These are phyloP conservation scores for Sebastes ruberrimus DNA, from an alignment of 2,797 vertebrate genomes.

Conservation along the genomic window DNA sequence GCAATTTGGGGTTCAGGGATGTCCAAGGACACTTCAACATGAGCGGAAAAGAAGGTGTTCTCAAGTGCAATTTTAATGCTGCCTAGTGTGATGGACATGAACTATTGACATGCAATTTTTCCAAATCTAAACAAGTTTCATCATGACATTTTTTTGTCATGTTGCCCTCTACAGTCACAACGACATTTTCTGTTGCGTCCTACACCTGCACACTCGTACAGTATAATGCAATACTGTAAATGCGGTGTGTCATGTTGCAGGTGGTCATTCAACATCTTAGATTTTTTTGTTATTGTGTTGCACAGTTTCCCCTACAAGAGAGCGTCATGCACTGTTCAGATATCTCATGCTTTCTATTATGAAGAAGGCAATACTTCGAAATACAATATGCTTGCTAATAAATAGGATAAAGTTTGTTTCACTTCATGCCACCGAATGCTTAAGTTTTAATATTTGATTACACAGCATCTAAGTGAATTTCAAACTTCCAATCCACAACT, in stretches of 20 bases:
- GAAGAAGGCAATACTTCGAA: background rate
- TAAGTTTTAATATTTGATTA: slow-evolving; percentile 24
- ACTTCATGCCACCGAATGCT: background rate
- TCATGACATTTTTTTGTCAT: background rate
- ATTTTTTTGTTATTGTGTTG: background rate
- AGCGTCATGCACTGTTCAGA: background rate
- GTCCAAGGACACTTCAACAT: background rate
- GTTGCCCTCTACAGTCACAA: background rate
- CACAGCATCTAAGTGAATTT: slow-evolving; percentile 20
- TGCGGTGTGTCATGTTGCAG: no score
- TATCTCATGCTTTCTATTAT: background rate
- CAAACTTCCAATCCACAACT: slow-evolving; percentile 3
- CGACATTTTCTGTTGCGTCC: background rate
- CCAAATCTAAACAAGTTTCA: background rate
- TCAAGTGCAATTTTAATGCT: background rate
- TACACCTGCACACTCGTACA: background rate
- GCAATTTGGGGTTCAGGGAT: background rate
- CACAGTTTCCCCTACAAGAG: background rate
- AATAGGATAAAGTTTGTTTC: background rate
- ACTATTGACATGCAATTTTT: background rate
- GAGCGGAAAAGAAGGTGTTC: background rate
- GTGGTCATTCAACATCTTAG: background rate
- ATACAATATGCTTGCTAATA: background rate
- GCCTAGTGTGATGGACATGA: background rate
- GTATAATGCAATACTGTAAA: background rate